Evolutionary conservation across 2,888 invertebrate genomes (phyloP).

Genomic region (Archips crataeganus): DNA sequence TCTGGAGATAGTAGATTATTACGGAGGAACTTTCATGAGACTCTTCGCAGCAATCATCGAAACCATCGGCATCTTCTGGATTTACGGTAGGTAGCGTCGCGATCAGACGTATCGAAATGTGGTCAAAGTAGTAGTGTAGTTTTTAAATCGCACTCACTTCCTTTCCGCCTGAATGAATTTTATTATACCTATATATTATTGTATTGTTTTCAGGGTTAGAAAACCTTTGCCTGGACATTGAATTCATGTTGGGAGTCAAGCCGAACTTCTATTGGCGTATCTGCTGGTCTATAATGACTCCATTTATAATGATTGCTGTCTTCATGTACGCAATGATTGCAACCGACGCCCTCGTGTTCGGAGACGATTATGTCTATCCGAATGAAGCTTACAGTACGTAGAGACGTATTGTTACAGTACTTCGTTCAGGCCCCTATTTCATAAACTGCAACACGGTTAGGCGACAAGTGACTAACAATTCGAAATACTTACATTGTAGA

Average conservation of each 20-base stretch:
- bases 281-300: constrained; percentile 89
- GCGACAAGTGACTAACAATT: too few species aligned
- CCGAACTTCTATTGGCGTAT: constrained; percentile 88
- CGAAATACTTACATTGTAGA: too few species aligned
- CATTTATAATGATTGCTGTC: constrained; percentile 87
- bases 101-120: too few species aligned
- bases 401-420: not conserved
- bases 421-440: not conserved
- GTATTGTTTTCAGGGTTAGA: constrained; percentile 44
- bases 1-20: constrained; percentile 87
- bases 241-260: constrained; percentile 89
- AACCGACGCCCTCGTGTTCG: constrained; percentile 84
- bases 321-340: constrained; percentile 87
- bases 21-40: constrained; percentile 88
- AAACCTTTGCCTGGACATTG: constrained; percentile 79
- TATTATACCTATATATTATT: not conserved
- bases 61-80: constrained; percentile 87
- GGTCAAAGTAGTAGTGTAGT: too few species aligned
- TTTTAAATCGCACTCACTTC: too few species aligned
- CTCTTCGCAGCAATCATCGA: constrained; percentile 86
- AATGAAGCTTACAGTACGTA: constrained; percentile 79
- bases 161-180: too few species aligned
- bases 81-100: constrained; percentile 81
- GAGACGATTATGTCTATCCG: constrained; percentile 79
- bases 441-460: too few species aligned